Base-by-base conservation (phyloP, 2,113 vertebrate genomes). In the Mus pahari region DNA sequence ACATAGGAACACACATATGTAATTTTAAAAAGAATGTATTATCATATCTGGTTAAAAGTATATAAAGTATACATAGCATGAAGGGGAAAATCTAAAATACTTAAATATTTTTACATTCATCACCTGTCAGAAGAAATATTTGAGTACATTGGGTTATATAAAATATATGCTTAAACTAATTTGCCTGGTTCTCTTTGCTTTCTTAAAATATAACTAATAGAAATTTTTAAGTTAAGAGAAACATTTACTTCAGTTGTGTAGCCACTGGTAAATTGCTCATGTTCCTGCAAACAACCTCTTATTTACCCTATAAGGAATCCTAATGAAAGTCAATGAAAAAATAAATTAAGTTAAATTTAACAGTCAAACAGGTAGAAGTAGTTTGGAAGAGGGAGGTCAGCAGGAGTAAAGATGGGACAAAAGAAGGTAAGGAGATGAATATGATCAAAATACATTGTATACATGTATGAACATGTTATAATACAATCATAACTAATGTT, bases 81-180 rank as follows among this genome's bases (percentile, higher is more conserved):
- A 86, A 90, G 83, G 62, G 9, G 83, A 70, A 16, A 96, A 66
- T 53, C 77, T 86, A 71, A 96, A 94, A 60, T 45, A n/a, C n/a
- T 79, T 90, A 22, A 74, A 42, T 89, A 66, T 86, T 74, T 83
- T 94, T 84, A 75, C 68, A 92, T 82, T 86, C 45, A 83, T 90
- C 81, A 70, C 19, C 70, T 36, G 5, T 92, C 28, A 84, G 93
- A 86, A 83, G 64, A 33, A 91, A 31, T 74, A 75, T 77, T 95
- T 79, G 33, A n/a, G 16, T 87, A 24, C 45, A 70, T 14, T 86
- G 8, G 4, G 2, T 84, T 88, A 82, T 62, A 55, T 68, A 74
- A 86, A 60, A 4, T 48, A 13, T 58, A 73, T n/a, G 58, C 60
- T 78, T 64, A 89, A 94, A 82, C 86, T 62, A 89, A 93, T 66